phyloP scores from a whole-genome alignment of 92 coral and sea anemone species.

The Blastomussa wellsi region DNA sequence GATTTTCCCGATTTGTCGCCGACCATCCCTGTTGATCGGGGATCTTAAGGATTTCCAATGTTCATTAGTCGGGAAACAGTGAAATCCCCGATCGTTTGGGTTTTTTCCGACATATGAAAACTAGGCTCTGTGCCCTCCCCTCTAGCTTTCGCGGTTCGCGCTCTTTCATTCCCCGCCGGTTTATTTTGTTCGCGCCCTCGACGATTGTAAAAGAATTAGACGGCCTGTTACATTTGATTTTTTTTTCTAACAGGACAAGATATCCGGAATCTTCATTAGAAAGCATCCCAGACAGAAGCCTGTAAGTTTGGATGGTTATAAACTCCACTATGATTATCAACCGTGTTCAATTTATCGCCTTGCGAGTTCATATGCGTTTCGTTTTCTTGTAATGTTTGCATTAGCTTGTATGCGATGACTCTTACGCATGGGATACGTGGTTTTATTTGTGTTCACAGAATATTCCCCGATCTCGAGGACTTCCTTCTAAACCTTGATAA shows the following conservation, averaged over 20 bases:
- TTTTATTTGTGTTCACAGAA: constrained; percentile 34
- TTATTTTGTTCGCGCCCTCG: too few species aligned
- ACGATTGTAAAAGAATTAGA: too few species aligned
- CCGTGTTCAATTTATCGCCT: neutral
- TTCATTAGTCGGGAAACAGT: too few species aligned
- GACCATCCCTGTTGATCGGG: too few species aligned
- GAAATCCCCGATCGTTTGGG: too few species aligned
- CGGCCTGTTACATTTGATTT: neutral
- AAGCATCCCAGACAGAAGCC: constrained; percentile 32
- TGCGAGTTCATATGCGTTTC: neutral
- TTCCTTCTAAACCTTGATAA: constrained; percentile 72
- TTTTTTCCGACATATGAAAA: too few species aligned
- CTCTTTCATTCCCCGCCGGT: too few species aligned
- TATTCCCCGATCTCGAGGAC: constrained; percentile 63
- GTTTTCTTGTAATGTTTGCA: neutral
- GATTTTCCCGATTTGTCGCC: too few species aligned
- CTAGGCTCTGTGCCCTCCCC: too few species aligned
- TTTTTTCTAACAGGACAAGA: neutral
- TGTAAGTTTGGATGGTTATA: constrained; percentile 29
- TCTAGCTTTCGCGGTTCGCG: too few species aligned
- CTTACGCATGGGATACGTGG: neutral
- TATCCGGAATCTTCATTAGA: constrained; percentile 28
- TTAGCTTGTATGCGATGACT: neutral
- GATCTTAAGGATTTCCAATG: too few species aligned
- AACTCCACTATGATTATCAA: neutral